Evolutionary conservation across 2,113 vertebrate genomes (phyloP).

Genomic region (Osmerus eperlanus): DNA sequence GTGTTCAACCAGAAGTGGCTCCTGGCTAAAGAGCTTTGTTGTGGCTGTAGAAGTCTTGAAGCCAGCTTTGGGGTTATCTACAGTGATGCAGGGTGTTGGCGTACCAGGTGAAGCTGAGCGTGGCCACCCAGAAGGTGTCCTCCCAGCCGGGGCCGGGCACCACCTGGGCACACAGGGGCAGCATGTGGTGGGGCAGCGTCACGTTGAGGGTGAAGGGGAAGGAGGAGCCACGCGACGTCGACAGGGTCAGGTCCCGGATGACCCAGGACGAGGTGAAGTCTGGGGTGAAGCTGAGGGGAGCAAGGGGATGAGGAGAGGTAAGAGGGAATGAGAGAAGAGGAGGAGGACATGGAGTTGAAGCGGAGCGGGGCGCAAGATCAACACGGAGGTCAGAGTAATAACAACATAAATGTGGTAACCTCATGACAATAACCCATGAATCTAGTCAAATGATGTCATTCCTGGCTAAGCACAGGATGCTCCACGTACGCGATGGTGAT

Average conservation of each 20-base stretch:
- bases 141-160: conserved; percentile 98
- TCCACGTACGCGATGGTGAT: conserved; percentile 90
- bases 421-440: not conserved
- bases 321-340: not conserved
- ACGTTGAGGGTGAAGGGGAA: conserved; percentile 94
- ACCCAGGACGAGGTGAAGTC: conserved; percentile 98
- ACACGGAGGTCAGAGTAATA: not conserved
- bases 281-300: conserved; percentile 85
- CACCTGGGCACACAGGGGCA: conserved; percentile 91
- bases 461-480: not conserved
- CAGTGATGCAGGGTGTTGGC: conserved; percentile 12
- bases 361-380: not conserved
- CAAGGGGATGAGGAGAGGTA: accelerated
- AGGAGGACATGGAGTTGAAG: not conserved
- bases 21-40: too few species aligned
- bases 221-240: conserved; percentile 81
- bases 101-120: conserved; percentile 91
- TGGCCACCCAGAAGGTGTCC: conserved; percentile 91
- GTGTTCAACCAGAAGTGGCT: too few species aligned
- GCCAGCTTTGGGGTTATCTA: too few species aligned
- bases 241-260: conserved; percentile 88
- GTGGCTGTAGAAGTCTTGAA: too few species aligned
- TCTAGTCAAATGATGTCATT: not conserved
- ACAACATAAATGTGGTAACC: not conserved
- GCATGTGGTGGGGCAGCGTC: conserved; percentile 93